phyloP scores from a whole-genome alignment of 2,113 vertebrate genomes.

The Emydura subglobosa region DNA sequence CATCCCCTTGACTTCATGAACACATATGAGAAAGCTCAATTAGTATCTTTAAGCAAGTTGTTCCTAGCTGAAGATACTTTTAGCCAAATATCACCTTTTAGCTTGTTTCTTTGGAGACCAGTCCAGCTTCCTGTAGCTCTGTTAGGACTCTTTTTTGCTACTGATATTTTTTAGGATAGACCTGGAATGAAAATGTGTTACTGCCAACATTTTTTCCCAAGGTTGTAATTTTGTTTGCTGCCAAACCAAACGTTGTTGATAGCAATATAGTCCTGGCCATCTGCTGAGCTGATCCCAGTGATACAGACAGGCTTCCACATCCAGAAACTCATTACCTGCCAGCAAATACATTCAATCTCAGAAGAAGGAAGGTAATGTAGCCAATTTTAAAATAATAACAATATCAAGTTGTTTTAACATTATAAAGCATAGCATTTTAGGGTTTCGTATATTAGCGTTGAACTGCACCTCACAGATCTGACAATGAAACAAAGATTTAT shows the following conservation, averaged over 20 bases:
- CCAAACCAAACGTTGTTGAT: background rate
- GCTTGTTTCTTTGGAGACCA: background rate
- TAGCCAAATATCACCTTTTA: background rate
- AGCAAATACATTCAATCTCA: background rate
- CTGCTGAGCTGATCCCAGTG: background rate
- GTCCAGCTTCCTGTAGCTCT: background rate
- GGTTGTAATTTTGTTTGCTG: background rate
- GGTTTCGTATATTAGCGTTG: fast-evolving
- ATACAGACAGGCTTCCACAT: background rate
- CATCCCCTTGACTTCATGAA: background rate
- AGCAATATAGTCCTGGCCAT: background rate
- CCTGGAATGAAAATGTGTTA: background rate
- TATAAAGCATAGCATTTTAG: background rate
- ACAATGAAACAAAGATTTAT: background rate
- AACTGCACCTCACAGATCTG: background rate
- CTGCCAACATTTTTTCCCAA: background rate
- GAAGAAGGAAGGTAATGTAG: background rate
- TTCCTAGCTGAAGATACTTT: background rate
- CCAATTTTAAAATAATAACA: constrained; percentile 20
- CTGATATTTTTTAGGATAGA: background rate
- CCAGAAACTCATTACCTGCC: background rate
- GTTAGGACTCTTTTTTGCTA: background rate
- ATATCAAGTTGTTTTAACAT: background rate
- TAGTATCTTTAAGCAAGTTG: background rate
- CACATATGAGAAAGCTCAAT: background rate